Evolutionary conservation across 2,113 vertebrate species (phyloP), one percentile per base, ranked within the genome.

Genomic region (Hylia prasina): DNA sequence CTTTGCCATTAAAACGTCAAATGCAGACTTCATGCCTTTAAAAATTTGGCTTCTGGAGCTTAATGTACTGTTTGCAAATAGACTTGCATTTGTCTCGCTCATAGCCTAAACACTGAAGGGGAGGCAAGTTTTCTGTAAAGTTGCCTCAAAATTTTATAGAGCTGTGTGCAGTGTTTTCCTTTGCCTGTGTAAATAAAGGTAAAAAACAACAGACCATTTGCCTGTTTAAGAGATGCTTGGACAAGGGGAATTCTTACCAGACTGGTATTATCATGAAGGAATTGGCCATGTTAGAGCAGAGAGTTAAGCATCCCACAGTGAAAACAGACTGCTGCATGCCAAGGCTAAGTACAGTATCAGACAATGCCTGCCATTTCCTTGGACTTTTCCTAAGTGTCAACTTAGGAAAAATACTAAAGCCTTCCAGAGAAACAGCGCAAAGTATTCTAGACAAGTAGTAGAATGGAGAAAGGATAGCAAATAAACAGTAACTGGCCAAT

Each of bases 41-140:
- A 97, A 97, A 98, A 94, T 95, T 96, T 95, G 97, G 96, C 97
- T 98, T 98, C 98, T 98, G 98, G 97, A 97, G 97, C 97, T 98
- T 98, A 98, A 98, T 97, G 97, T 95, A 97, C 97, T 98, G 95
- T 97, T 98, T 98, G 97, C 97, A 98, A 98, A 98, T 97, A 98
- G 97, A 97, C 96, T 97, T 95, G 81, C n/a, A 11, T 98, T 98
- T 97, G 96, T 98, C 94, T 98, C 31, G 4, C 95, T 97, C 90
- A 78, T 48, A 96, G 93, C 89, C 95, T 83, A 93, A 84, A 96
- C 73, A 91, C 45, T 94, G 94, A 84, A 96, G 94, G 94, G 91
- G 90, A 93, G 91, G 92, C 92, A 96, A 90, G 40, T 90, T 89
- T 96, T 88, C 95, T 95, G 93, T 97, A 92, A 96, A 97, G 79